Base-by-base conservation (phyloP, 2,888 invertebrate species). In the Metellina segmentata region DNA sequence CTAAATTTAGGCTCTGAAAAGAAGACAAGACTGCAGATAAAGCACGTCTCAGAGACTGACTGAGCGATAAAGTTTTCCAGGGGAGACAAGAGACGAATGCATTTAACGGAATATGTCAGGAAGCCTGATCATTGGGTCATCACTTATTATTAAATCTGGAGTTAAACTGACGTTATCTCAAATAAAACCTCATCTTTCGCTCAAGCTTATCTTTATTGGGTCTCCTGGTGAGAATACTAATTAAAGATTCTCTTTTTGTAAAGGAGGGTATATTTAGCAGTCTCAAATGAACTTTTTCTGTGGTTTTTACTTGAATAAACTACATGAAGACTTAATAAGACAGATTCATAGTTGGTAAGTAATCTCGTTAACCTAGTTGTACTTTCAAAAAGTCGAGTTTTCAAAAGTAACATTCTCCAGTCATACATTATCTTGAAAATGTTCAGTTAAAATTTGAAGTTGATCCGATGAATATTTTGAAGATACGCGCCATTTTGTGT, bases 1-100 rank as follows among this genome's bases (percentile, higher is more conserved):
- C 86, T 86, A 70, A 78, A 78, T 79, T 86, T 86, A 78, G 85
- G 69, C 6, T n/a, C 19, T 19, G 78, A 70, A 52, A 78, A 49
- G 52, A 77, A 78, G 49, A 9, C 51, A 19, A 61, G 20, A 51
- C 51, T 6, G 19, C 51, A 70, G 78, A 86, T 86, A 79, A 86
- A 86, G 78, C 78, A 86, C 78, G 86, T 72, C n/a, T 34, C n/a
- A 8, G 82, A 49, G 69, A 51, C 49, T 6, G 16, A 6, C n/a
- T n/a, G 71, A 6, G 78, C 8, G 71, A 51, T 71, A 82, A 81
- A 71, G 19, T n/a, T 71, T 82, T 71, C n/a, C 16, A 16, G 61
- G 16, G 16, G 61, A 61, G 61, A 61, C 11, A 5, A 16, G 61
- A 16, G 9, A 61, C 61, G 9, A 61, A 61, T 61, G 61, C 61